Percentiles rank a stretch among this genome's conserved stretches.
Conservation (phyloP, 2,888 invertebrate species). For the Sicus ferrugineus region DNA sequence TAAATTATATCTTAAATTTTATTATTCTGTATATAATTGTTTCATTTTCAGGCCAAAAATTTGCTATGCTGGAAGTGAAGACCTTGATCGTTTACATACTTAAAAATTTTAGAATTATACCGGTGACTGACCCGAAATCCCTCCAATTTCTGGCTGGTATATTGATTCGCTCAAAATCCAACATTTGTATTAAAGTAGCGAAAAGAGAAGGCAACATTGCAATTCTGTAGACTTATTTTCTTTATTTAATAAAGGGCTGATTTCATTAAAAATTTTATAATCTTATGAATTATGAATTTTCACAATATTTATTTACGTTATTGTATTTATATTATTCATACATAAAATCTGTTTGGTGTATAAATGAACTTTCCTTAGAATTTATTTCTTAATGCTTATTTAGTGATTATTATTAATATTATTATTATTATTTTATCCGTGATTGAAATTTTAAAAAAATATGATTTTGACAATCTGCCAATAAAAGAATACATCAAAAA, state of each 20-base stretch:
- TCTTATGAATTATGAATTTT: too few relatives aligned
- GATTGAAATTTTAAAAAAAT: too few relatives aligned
- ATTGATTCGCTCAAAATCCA: slow-evolving; percentile 38
- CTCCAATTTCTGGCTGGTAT: slow-evolving; percentile 42
- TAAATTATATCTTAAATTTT: slow-evolving; percentile 1
- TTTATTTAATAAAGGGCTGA: too few relatives aligned
- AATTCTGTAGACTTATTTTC: too few relatives aligned
- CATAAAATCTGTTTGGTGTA: neutral
- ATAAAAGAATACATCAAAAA: too few relatives aligned
- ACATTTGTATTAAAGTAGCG: slow-evolving; percentile 37
- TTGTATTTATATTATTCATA: too few relatives aligned
- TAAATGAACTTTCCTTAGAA: too few relatives aligned
- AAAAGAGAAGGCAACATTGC: slow-evolving; percentile 29
- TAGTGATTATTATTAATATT: too few relatives aligned
- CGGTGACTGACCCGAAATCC: slow-evolving; percentile 39
- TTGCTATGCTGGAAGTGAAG: slow-evolving; percentile 54
- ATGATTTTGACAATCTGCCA: too few relatives aligned
- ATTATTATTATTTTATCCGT: neutral
- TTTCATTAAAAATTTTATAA: too few relatives aligned
- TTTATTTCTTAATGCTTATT: too few relatives aligned
- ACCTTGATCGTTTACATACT: slow-evolving; percentile 49
- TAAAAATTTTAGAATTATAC: slow-evolving; percentile 47
- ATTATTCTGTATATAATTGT: neutral
- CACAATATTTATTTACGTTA: too few relatives aligned
- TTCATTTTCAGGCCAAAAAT: slow-evolving; percentile 51